Evolutionary conservation across 1,140 invertebrate genomes (phyloP), one percentile per base, ranked within the genome.

Genomic region (Macrotrachela quadricornifera): DNA sequence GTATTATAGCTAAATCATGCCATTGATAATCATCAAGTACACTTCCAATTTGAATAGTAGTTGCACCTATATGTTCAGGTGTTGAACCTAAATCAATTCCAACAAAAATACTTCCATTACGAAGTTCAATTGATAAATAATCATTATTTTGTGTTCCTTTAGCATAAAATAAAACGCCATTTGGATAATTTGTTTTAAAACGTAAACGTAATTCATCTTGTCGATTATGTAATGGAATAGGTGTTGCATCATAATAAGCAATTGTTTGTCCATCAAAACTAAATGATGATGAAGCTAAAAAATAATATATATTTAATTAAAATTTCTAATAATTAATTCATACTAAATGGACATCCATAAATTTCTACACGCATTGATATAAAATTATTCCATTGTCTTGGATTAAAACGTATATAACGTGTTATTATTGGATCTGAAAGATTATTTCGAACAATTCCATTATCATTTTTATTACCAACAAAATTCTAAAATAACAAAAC

Each of bases 371-470:
- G 75, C 73, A 95, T 75, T 11, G 88, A 90, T 60, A 96, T 96
- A 59, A 87, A 77, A 67, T 91, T 83, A 40, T 81, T 74, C 91
- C 91, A 96, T 63, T 90, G 69, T 39, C 86, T 88, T 6, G 91
- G 91, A 73, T 91, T 91, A 58, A 97, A 84, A 55, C 85, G 75
- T 47, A 97, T 77, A 77, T 81, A 94, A 63, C 88, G 83, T 9
- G 88, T 90, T 59, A 95, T 88, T 37, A 96, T 87, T 10, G 90
- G 90, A 56, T 90, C 85, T 63, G 87, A 82, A 64, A 97, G 87
- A 56, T 79, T 77, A 65, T 90, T 94, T 59, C 78, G 78, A 57
- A 79, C 76, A 39, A 84, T 76, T 0, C 75, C 76, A 64, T 90
- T 80, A 12, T 85, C 86, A 67, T 96, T 79, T 18, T 71, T 68